Evolutionary conservation across 2,113 vertebrate species (phyloP).

Genomic region (Salvelinus fontinalis): DNA sequence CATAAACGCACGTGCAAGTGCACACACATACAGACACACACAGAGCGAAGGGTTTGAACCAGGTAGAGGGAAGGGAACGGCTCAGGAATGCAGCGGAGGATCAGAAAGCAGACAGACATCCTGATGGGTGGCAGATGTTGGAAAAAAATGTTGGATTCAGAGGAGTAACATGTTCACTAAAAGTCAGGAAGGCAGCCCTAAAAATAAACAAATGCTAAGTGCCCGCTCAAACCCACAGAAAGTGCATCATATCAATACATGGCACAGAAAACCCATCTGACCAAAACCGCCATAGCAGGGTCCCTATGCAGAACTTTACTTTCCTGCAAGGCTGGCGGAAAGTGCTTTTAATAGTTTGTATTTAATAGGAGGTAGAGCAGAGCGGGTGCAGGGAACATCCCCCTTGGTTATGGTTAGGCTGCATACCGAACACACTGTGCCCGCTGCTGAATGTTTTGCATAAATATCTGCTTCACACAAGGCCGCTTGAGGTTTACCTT

Average conservation of each 20-base stretch:
- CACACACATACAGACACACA: too few relatives aligned
- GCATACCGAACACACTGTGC: constrained; percentile 63
- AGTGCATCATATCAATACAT: constrained; percentile 43
- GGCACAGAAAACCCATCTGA: constrained; percentile 21
- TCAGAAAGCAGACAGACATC: constrained; percentile 69
- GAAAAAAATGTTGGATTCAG: constrained; percentile 44
- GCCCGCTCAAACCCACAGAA: constrained; percentile 32
- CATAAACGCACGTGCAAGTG: too few relatives aligned
- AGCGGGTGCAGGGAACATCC: constrained; percentile 36
- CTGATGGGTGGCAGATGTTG: constrained; percentile 76
- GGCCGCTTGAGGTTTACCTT: constrained; percentile 59
- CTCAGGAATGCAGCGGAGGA: constrained; percentile 75
- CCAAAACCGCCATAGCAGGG: background rate
- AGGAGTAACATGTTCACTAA: constrained; percentile 68
- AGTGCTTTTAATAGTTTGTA: constrained; percentile 44
- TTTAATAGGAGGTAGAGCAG: constrained; percentile 57
- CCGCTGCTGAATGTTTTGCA: constrained; percentile 54
- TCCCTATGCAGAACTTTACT: constrained; percentile 12
- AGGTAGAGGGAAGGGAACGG: constrained; percentile 66
- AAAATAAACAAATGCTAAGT: constrained; percentile 53
- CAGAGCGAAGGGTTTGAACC: constrained; percentile 39
- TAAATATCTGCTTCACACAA: constrained; percentile 54
- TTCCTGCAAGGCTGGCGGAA: constrained; percentile 43
- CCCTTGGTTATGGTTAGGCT: constrained; percentile 61
- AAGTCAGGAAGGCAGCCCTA: constrained; percentile 36